Conservation (phyloP, 2,797 vertebrate genomes). For the Channa striata region DNA sequence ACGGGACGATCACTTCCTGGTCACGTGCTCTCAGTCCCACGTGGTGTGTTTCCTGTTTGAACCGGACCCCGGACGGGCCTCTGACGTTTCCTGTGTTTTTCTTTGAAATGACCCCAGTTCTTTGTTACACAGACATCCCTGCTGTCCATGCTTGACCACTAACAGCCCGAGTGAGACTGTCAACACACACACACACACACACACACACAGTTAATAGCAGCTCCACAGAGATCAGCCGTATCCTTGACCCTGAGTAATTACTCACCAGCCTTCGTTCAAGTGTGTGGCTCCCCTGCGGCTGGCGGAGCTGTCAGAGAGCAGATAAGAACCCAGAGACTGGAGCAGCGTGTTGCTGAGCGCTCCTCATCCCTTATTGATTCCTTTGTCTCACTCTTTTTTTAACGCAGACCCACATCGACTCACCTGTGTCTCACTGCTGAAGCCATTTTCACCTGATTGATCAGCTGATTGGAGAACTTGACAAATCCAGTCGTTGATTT, state of each 20-base stretch:
- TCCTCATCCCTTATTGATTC: constrained; percentile 39
- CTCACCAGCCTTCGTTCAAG: constrained; percentile 39
- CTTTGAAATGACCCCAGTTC: neutral
- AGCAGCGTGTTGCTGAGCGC: constrained; percentile 3
- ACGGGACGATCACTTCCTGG: no score
- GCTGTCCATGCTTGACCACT: neutral
- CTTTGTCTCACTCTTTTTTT: constrained; percentile 20
- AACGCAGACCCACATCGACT: constrained; percentile 13
- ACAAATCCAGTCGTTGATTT: neutral
- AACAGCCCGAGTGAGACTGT: neutral
- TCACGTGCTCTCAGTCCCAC: no score
- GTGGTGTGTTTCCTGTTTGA: no score
- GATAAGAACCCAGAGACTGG: constrained; percentile 50
- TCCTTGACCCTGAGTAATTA: constrained; percentile 66
- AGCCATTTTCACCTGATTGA: constrained; percentile 13
- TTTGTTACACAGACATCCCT: neutral
- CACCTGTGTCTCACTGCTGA: neutral
- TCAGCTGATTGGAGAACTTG: constrained; percentile 11
- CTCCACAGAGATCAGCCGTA: constrained; percentile 43
- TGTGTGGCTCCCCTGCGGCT: constrained; percentile 38
- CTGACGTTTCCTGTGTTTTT: no score
- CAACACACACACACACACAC: constrained; percentile 15
- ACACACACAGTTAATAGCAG: constrained; percentile 16
- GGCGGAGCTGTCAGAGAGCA: constrained; percentile 49
- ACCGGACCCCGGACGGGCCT: no score